Evolutionary conservation across 2,113 vertebrate genomes (phyloP).

Genomic region (Ctenomys sociabilis): DNA sequence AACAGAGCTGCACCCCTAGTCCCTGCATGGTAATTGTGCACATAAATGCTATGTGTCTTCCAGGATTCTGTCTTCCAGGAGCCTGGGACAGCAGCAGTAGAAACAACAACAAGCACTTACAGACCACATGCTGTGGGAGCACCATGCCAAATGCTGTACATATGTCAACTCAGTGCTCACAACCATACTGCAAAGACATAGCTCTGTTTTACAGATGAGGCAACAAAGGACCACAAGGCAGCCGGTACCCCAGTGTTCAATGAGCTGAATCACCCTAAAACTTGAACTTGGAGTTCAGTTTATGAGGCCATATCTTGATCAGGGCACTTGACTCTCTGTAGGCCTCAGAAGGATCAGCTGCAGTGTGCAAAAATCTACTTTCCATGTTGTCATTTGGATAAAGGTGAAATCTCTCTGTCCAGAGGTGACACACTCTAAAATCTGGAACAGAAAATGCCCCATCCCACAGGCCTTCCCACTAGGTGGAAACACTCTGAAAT

Average conservation of each 20-base stretch:
- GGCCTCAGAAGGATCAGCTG: too few species aligned
- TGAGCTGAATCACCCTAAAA: neutral
- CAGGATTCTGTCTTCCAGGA: neutral
- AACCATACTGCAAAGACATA: neutral
- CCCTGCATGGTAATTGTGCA: neutral
- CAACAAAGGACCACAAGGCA: neutral
- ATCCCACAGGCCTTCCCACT: neutral
- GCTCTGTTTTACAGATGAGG: neutral
- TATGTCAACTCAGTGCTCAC: neutral
- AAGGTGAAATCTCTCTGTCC: neutral
- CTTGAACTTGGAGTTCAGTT: neutral
- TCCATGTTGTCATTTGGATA: neutral
- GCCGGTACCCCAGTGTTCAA: neutral
- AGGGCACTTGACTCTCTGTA: neutral
- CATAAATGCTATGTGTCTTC: neutral
- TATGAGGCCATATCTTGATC: neutral
- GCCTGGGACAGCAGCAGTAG: neutral
- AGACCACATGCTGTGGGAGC: too few species aligned
- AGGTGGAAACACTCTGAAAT: neutral
- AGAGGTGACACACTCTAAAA: neutral
- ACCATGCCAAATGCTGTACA: neutral
- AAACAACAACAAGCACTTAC: neutral
- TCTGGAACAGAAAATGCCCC: neutral
- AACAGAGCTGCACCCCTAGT: too few species aligned
- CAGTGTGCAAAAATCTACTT: neutral